Base-by-base conservation (phyloP, 2,113 vertebrate species). In the Gymnorhina tibicen region DNA sequence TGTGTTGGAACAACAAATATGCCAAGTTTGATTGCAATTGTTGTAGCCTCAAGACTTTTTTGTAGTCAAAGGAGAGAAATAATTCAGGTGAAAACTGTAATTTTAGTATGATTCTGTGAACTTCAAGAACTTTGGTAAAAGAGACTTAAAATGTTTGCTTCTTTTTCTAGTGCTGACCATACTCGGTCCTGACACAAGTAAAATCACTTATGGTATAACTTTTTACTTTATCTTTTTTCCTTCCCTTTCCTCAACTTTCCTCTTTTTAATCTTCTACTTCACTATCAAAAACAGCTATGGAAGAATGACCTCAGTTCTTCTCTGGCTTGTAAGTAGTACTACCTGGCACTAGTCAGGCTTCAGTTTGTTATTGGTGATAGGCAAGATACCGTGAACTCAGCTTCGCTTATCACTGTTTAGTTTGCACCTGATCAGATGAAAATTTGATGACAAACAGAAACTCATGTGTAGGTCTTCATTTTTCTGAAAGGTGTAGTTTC, bases 261-360 rank as follows among this genome's bases (percentile, higher is more conserved):
- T 90, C 75, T 94, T 90, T 88, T 26, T 97, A 96, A 96, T 56
- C 87, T 95, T 85, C 91, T 93, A 88, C 92, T 95, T 95, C 81
- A 79, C 85, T 96, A 58, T 94, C 96, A 91, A 90, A 97, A 93
- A 94, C 87, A 95, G 82, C 85, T 94, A 83, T 94, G 95, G 82
- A 91, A 96, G 90, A 96, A 96, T 94, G 95, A 86, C 86, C 49
- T 94, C 93, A 94, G 83, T 96, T 96, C 85, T 97, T 96, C 94
- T 96, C 75, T 94, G 95, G 87, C 47, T 97, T 97, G 93, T 96
- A 93, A 97, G 94, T 97, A 97, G 89, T 91, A 63, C 64, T 50
- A 8, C 95, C 94, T 96, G 94, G 68, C 93, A 86, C 86, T 53
- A 89, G 93, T 93, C 95, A 95, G 91, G 87, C 85, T 96, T 84